Evolutionary conservation across 2,797 vertebrate species (phyloP).

Genomic region (Avahi laniger): DNA sequence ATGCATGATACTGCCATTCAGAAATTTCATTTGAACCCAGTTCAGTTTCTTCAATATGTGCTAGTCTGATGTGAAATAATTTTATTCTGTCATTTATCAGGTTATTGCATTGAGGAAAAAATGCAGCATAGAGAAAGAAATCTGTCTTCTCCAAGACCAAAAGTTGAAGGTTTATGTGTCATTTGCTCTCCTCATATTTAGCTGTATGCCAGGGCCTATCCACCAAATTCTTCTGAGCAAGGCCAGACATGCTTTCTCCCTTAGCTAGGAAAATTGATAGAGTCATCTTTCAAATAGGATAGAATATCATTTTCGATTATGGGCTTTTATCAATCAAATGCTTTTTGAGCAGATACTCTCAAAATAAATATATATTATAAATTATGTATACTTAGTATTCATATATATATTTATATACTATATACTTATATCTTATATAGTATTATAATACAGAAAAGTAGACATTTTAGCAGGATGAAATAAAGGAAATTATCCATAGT

Average conservation of each 20-base stretch:
- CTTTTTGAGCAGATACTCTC: background rate
- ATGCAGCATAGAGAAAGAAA: slow-evolving; percentile 8
- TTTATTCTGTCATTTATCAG: slow-evolving; percentile 35
- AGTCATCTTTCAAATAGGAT: background rate
- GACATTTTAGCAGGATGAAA: background rate
- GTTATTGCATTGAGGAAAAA: slow-evolving; percentile 10
- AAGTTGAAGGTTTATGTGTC: background rate
- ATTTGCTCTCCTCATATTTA: background rate
- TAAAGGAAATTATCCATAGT: background rate
- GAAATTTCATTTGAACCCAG: slow-evolving; percentile 40
- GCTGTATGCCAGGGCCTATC: background rate
- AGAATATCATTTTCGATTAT: background rate
- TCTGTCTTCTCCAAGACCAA: slow-evolving; percentile 1
- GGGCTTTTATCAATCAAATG: slow-evolving; percentile 2
- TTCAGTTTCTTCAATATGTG: slow-evolving; percentile 22
- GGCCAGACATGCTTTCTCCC: background rate
- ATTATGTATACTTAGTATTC: background rate
- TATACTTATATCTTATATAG: background rate
- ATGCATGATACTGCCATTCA: background rate
- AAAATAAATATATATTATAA: background rate
- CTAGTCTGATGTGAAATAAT: slow-evolving; percentile 31
- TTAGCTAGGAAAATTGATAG: background rate
- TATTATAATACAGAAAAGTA: background rate
- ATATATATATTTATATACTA: background rate
- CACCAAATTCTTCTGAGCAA: background rate